These are phyloP conservation scores for Ceyx erithaca DNA, from an alignment of 2,797 vertebrate species.

Conservation along the genomic window DNA sequence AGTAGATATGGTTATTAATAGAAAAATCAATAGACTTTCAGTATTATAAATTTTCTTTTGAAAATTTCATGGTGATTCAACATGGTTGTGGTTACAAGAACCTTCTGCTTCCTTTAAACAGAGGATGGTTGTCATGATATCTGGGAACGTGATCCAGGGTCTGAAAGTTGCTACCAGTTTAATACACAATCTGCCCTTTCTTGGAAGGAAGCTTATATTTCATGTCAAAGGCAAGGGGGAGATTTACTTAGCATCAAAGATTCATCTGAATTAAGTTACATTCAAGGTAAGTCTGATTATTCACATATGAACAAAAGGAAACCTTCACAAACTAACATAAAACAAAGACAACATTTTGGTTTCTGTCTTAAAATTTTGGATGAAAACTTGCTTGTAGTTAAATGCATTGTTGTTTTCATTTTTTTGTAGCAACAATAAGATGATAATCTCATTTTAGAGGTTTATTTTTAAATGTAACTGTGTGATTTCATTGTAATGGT, in stretches of 20 bases:
- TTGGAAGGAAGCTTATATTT: conserved; percentile 91
- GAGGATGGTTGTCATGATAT: conserved; percentile 86
- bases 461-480: background rate
- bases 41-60: background rate
- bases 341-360: background rate
- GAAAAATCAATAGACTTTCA: background rate
- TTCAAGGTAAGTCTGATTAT: conserved; percentile 78
- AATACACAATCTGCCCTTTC: conserved; percentile 84
- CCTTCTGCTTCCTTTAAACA: conserved; percentile 73
- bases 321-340: background rate
- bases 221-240: conserved; percentile 91
- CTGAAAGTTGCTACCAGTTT: conserved; percentile 90
- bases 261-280: conserved; percentile 75
- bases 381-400: background rate
- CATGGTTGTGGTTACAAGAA: background rate
- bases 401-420: background rate
- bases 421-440: background rate
- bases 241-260: conserved; percentile 88
- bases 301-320: background rate
- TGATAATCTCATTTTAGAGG: background rate
- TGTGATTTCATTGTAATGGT: background rate
- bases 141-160: conserved; percentile 78
- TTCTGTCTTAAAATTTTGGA: background rate
- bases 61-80: background rate
- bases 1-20: background rate